These are phyloP conservation scores for Drosophila subquinaria DNA, from an alignment of 2,888 invertebrate genomes.

Conservation along the genomic window DNA sequence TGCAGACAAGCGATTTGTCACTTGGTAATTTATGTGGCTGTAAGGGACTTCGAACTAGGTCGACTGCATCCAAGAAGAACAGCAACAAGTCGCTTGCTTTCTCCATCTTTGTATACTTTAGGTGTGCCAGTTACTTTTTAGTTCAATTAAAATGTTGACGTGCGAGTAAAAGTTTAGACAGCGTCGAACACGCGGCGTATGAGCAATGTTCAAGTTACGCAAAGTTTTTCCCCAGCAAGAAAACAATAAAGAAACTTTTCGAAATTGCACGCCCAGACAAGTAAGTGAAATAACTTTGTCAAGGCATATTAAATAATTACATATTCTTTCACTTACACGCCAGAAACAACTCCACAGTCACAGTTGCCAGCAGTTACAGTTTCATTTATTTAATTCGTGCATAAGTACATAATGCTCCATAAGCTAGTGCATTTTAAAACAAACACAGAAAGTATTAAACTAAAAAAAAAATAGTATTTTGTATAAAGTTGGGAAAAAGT, in stretches of 20 bases:
- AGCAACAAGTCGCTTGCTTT: slow-evolving; percentile 33
- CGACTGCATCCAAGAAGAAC: slow-evolving; percentile 20
- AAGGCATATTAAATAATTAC: slow-evolving; percentile 47
- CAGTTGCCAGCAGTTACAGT: slow-evolving; percentile 14
- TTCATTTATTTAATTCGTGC: slow-evolving; percentile 7
- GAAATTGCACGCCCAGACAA: slow-evolving; percentile 32
- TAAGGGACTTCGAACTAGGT: slow-evolving; percentile 35
- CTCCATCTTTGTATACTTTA: slow-evolving; percentile 2
- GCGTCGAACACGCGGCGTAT: slow-evolving; percentile 42
- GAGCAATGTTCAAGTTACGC: slow-evolving; percentile 22
- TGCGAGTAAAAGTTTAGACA: slow-evolving; percentile 56
- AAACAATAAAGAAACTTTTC: slow-evolving; percentile 42
- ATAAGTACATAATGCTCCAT: slow-evolving; percentile 1
- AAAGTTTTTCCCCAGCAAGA: slow-evolving; percentile 25
- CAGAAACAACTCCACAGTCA: neutral
- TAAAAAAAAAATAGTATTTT: neutral
- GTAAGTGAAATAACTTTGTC: slow-evolving; percentile 45
- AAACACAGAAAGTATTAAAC: neutral
- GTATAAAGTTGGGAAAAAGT: neutral
- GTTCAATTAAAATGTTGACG: slow-evolving; percentile 68
- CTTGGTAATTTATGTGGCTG: slow-evolving; percentile 61
- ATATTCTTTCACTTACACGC: slow-evolving; percentile 19
- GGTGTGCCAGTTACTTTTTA: slow-evolving; percentile 46
- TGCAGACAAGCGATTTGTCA: slow-evolving; percentile 75
- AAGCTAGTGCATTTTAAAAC: slow-evolving; percentile 8